phyloP scores from a whole-genome alignment of 2,113 vertebrate species.

The Festucalex cinctus region DNA sequence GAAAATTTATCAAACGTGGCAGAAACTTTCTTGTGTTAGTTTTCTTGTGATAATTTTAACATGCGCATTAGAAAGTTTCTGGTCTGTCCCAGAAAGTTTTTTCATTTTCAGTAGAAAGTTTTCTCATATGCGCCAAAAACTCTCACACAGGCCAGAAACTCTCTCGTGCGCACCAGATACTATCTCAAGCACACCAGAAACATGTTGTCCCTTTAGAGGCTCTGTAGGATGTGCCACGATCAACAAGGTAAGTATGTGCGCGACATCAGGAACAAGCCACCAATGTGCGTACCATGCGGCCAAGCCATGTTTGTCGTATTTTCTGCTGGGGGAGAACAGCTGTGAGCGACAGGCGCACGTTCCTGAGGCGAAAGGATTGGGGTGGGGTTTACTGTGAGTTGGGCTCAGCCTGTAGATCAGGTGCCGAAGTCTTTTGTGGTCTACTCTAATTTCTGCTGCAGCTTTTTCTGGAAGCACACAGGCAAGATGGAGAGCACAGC shows the following conservation, averaged over 20 bases:
- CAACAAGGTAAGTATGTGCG: constrained; percentile 26
- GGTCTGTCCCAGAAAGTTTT: too few species aligned
- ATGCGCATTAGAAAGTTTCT: too few species aligned
- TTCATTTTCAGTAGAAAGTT: background rate
- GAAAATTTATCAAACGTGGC: too few species aligned
- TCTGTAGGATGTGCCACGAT: constrained; percentile 24
- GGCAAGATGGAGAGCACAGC: constrained; percentile 92
- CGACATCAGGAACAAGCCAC: constrained; percentile 33
- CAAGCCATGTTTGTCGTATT: constrained; percentile 18
- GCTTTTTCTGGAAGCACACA: constrained; percentile 90
- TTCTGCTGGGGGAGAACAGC: constrained; percentile 3
- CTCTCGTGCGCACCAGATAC: too few species aligned
- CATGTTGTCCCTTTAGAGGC: background rate
- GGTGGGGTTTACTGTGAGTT: background rate
- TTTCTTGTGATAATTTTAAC: too few species aligned
- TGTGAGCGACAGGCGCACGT: constrained; percentile 38
- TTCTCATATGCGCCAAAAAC: background rate
- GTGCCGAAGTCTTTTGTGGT: constrained; percentile 21
- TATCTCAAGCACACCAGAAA: background rate
- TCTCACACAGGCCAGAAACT: background rate
- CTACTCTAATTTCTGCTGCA: constrained; percentile 93
- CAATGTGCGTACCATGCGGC: constrained; percentile 42
- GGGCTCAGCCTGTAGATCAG: constrained; percentile 37
- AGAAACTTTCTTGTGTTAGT: too few species aligned
- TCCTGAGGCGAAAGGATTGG: constrained; percentile 68